Conservation (phyloP, 2,888 invertebrate species). For the Gandaritis pyraliata region DNA sequence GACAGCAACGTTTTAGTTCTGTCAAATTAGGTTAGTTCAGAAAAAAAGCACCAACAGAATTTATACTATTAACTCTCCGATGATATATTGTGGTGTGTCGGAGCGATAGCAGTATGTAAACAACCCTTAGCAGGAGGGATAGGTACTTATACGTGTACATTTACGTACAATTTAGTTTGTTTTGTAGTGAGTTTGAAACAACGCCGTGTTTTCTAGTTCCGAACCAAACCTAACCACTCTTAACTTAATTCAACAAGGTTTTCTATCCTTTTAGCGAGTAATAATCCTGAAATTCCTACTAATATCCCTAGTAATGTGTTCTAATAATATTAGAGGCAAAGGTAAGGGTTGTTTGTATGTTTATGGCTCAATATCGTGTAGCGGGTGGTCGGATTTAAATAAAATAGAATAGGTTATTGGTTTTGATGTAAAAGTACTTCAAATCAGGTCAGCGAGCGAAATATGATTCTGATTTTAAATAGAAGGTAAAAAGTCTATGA, state of each 20-base stretch:
- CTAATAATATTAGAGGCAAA: not conserved
- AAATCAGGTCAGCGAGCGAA: too few relatives aligned
- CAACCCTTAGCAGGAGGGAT: too few relatives aligned
- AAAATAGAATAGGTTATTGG: not conserved
- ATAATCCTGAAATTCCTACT: not conserved
- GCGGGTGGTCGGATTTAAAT: not conserved
- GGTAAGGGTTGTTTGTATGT: not conserved
- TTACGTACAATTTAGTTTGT: constrained; percentile 1
- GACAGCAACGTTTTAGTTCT: too few relatives aligned
- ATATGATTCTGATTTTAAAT: too few relatives aligned
- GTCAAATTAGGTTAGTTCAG: too few relatives aligned
- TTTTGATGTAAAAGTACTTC: not conserved
- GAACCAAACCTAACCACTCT: not conserved
- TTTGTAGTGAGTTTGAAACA: not conserved
- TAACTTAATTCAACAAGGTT: not conserved
- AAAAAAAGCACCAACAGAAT: too few relatives aligned
- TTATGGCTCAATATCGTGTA: not conserved
- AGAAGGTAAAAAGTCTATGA: too few relatives aligned
- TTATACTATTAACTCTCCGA: too few relatives aligned
- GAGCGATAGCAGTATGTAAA: too few relatives aligned
- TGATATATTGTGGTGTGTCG: too few relatives aligned
- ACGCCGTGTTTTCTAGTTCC: not conserved
- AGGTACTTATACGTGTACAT: constrained; percentile 2
- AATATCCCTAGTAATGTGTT: not conserved
- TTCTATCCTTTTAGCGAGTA: not conserved